A percentile compares a stretch with the other conserved stretches of the same genome.
These are phyloP conservation scores for Arothron firmamentum DNA, from an alignment of 2,113 vertebrate species.

Conservation along the genomic window DNA sequence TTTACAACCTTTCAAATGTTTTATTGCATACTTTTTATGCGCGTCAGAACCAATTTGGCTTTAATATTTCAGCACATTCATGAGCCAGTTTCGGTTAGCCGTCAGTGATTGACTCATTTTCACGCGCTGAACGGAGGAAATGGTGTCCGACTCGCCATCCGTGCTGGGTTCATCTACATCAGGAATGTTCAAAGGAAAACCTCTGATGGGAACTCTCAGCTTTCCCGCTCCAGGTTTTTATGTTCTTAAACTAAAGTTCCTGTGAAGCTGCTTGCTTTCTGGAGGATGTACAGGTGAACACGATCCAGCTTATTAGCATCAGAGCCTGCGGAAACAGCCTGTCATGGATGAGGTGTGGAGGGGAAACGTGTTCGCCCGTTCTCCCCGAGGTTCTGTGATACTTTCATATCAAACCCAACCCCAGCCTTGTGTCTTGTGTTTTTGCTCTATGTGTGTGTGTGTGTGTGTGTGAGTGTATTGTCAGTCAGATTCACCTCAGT, in stretches of 20 bases:
- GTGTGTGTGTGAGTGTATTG: too few species aligned
- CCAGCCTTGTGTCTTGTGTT: not conserved
- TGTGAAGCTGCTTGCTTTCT: conserved; percentile 39
- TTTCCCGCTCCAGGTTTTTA: too few species aligned
- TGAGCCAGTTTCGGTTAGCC: not conserved
- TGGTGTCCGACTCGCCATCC: not conserved
- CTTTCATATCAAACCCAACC: conserved; percentile 42
- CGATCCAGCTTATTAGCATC: conserved; percentile 67
- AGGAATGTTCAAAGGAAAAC: conserved; percentile 6
- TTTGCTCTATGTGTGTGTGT: not conserved
- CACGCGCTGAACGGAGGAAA: conserved; percentile 1
- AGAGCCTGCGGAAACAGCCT: conserved; percentile 32
- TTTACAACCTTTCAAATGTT: not conserved
- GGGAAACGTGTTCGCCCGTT: conserved; percentile 38
- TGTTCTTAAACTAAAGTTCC: conserved; percentile 15
- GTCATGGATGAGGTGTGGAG: conserved; percentile 9
- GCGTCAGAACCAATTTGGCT: not conserved
- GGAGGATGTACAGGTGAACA: conserved; percentile 63
- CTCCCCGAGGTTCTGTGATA: conserved; percentile 42
- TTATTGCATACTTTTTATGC: not conserved
- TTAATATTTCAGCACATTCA: not conserved
- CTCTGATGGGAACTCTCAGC: too few species aligned
- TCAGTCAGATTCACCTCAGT: too few species aligned
- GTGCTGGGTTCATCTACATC: conserved; percentile 1
- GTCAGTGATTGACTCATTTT: conserved; percentile 8